Evolutionary conservation across 1,140 invertebrate genomes (phyloP), one percentile per base, ranked within the genome.

Genomic region (Limonius californicus): DNA sequence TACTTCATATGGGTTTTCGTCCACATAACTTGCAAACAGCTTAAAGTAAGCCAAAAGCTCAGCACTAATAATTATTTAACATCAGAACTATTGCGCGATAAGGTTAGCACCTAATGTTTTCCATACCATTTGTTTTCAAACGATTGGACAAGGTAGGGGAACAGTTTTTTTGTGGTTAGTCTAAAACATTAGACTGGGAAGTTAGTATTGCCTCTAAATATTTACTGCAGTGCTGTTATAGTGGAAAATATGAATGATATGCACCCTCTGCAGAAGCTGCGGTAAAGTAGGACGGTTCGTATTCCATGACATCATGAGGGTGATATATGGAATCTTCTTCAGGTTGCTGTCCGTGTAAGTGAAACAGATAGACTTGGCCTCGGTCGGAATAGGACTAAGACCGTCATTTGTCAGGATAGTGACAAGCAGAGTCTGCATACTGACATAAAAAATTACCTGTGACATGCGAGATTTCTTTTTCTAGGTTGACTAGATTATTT

Each of bases 321-420:
- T 39, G 35, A 39, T 39, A 39, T 39, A 39, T 39, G 35, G 35
- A 39, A 39, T 39, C n/a, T 39, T 39, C 35, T 39, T 39, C 35
- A 39, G 35, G 35, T 39, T 39, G n/a, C 35, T 39, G 35, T 39
- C 35, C n/a, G 8, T 39, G 8, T 39, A 39, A 39, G 35, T 39
- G 35, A 39, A 39, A 39, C 35, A 39, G 35, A 39, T 39, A 39
- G 35, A 39, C 35, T 39, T 12, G 35, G 35, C 8, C n/a, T 39
- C 35, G 35, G 35, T 39, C n/a, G 35, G n/a, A 39, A 39, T 39
- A 12, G 35, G 8, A 39, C 8, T 39, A 39, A 14, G n/a, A 39
- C 35, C 8, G 35, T n/a, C 35, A 39, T 39, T 39, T 39, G 35
- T 39, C 35, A 39, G n/a, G 35, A 12, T 39, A 39, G 8, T 39